A percentile compares a stretch with the other conserved stretches of the same genome.
phyloP scores from a whole-genome alignment of 1,140 invertebrate genomes.

The Arion vulgaris region DNA sequence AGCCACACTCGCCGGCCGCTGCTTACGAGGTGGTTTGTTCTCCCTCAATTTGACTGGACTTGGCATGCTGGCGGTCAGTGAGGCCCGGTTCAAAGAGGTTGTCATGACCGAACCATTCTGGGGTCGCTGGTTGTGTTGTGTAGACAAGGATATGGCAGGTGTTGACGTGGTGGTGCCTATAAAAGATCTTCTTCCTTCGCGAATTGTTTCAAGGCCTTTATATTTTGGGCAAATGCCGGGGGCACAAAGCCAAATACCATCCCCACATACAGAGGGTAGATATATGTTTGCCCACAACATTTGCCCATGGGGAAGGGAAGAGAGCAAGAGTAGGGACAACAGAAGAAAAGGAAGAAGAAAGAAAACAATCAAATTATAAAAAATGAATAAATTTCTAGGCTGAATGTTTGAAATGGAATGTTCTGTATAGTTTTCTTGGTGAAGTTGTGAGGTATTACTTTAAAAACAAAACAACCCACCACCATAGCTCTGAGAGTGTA shows the following conservation, averaged over 20 bases:
- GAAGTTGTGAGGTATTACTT: not conserved
- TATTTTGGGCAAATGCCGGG: conserved; percentile 9
- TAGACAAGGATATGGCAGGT: not conserved
- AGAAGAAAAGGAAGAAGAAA: conserved; percentile 35
- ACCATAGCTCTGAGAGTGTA: conserved; percentile 8
- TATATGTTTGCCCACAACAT: conserved; percentile 3
- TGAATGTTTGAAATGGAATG: conserved; percentile 44
- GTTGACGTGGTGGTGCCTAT: conserved; percentile 51
- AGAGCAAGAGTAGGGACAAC: conserved; percentile 29
- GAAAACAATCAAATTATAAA: conserved; percentile 12
- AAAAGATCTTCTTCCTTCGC: conserved; percentile 69
- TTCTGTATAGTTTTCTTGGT: not conserved
- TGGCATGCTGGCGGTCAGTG: conserved; percentile 35
- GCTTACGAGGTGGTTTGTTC: conserved; percentile 57
- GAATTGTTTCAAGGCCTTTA: conserved; percentile 65
- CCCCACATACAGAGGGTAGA: not conserved
- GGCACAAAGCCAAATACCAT: not conserved
- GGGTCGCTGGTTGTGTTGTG: not conserved
- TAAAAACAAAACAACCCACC: not conserved
- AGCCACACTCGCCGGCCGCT: conserved; percentile 64
- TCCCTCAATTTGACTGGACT: conserved; percentile 58
- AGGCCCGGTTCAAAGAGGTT: not conserved
- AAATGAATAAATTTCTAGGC: conserved; percentile 32
- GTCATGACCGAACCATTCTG: not conserved
- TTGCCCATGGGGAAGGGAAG: conserved; percentile 13